phyloP scores from a whole-genome alignment of 2,797 vertebrate genomes.

The Poecilia velifera region DNA sequence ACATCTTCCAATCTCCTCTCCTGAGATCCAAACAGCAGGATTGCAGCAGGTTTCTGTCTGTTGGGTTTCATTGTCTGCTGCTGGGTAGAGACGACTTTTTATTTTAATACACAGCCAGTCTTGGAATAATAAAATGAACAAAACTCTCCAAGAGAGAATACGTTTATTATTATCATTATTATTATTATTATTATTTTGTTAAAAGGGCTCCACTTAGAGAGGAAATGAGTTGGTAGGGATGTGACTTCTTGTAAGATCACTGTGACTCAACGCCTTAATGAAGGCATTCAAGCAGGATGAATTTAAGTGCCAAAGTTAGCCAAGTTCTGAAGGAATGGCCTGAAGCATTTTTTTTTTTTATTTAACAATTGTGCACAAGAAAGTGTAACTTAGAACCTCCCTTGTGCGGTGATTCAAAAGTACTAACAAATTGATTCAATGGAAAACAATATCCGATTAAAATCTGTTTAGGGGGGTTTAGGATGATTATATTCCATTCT shows the following conservation, averaged over 20 bases:
- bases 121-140: slow-evolving; percentile 38
- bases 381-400: not conserved
- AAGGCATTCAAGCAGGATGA: slow-evolving; percentile 42
- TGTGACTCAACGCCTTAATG: slow-evolving; percentile 34
- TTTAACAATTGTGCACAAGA: slow-evolving; percentile 31
- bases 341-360: slow-evolving; percentile 19
- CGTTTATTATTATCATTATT: not conserved
- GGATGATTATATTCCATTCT: not conserved
- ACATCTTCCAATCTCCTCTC: slow-evolving; percentile 29
- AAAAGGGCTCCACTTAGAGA: slow-evolving; percentile 6
- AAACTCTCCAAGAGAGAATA: slow-evolving; percentile 10
- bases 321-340: slow-evolving; percentile 46
- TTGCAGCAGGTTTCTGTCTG: slow-evolving; percentile 33
- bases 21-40: slow-evolving; percentile 38
- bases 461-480: not conserved
- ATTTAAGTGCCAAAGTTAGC: slow-evolving; percentile 32
- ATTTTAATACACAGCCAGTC: slow-evolving; percentile 15
- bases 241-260: slow-evolving; percentile 30
- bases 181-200: slow-evolving; percentile 5
- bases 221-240: slow-evolving; percentile 21
- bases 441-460: not conserved
- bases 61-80: slow-evolving; percentile 30
- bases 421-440: not conserved
- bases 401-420: not conserved
- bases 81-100: slow-evolving; percentile 17